phyloP scores from a whole-genome alignment of 30 jellyfish, hydroid and myxozoan genomes.

The Haliclystus octoradiatus region DNA sequence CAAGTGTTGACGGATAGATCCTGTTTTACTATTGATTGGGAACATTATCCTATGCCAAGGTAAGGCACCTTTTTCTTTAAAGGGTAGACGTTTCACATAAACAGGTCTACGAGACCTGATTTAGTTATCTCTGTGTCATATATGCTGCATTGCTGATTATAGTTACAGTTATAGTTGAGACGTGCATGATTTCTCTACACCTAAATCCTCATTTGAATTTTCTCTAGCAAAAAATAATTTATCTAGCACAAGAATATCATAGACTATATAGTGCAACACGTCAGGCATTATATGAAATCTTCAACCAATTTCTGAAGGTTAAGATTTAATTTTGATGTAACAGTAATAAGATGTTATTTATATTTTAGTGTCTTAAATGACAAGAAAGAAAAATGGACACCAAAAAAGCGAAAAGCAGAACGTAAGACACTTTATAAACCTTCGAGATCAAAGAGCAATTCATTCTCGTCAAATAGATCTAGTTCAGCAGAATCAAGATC shows the following conservation, averaged over 20 bases:
- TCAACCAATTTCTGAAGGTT: no score
- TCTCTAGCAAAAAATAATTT: neutral
- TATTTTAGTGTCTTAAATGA: neutral
- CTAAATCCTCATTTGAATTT: neutral
- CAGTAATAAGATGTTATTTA: no score
- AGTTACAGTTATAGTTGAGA: no score
- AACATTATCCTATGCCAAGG: slow-evolving; percentile 53
- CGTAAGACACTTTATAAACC: neutral
- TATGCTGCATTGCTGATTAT: no score
- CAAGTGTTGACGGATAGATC: slow-evolving; percentile 76
- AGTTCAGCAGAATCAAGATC: neutral
- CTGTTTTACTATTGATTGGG: slow-evolving; percentile 90
- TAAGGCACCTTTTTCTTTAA: no score
- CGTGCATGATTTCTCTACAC: no score
- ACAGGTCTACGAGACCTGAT: no score
- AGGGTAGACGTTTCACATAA: no score
- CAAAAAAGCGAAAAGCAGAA: neutral
- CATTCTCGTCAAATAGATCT: neutral
- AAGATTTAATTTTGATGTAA: no score
- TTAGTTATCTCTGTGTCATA: no score
- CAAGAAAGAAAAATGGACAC: neutral
- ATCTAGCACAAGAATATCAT: neutral
- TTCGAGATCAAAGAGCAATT: neutral
- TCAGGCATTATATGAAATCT: no score
- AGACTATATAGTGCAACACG: no score